phyloP scores from a whole-genome alignment of 2,797 vertebrate species.

The Neomorphus geoffroyi region DNA sequence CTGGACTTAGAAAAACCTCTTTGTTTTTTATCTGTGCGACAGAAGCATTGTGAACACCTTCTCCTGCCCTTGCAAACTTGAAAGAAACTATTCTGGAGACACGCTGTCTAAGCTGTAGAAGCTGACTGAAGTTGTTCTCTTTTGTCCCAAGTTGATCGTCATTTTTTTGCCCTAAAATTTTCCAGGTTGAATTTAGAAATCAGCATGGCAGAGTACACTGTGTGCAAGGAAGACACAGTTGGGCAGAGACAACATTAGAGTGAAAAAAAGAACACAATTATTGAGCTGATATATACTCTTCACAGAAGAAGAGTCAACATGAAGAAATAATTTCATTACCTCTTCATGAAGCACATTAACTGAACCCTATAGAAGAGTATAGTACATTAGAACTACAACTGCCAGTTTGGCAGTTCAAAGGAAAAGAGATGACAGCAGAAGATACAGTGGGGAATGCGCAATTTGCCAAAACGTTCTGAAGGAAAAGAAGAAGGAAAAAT shows the following conservation, averaged over 20 bases:
- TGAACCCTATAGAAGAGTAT: not conserved
- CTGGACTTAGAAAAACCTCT: not conserved
- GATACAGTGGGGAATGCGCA: not conserved
- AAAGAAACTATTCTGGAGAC: not conserved
- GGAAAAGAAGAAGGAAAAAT: not conserved
- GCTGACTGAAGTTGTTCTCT: not conserved
- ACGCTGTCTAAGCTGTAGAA: not conserved
- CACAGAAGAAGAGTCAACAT: not conserved
- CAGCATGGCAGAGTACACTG: not conserved
- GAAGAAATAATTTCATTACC: not conserved
- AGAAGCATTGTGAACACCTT: not conserved
- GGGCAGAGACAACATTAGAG: not conserved
- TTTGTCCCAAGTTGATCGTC: not conserved
- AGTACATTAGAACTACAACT: not conserved
- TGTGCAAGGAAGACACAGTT: not conserved
- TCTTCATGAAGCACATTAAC: not conserved
- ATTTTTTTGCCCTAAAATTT: not conserved
- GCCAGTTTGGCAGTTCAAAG: not conserved
- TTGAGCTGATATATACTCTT: not conserved
- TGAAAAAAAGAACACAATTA: not conserved
- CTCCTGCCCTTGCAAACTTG: not conserved
- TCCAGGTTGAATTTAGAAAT: not conserved
- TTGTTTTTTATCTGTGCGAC: not conserved
- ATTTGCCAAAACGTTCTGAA: not conserved
- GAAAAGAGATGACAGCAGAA: not conserved